Evolutionary conservation across 1,140 invertebrate genomes (phyloP), one percentile per base, ranked within the genome.

Genomic region (Pseudobourletiella spinata): DNA sequence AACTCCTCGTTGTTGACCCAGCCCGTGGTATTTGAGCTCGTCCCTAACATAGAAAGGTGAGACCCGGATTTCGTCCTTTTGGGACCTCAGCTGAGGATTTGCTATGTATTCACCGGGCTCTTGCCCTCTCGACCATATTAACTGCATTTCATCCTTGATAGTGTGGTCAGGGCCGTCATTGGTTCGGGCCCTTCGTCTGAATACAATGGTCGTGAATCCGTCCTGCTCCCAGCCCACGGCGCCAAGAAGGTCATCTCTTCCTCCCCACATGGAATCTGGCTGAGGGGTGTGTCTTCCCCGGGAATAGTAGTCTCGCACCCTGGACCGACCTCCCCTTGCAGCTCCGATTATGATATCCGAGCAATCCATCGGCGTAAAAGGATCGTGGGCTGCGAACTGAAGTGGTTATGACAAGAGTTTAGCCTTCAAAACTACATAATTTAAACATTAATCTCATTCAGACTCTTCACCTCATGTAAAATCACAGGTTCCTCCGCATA

Each of bases 41-140:
- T 95, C 92, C 3, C 78, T 77, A 54, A 84, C 81, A 76, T 95
- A 96, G 76, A 95, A 96, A 68, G 91, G 83, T 4, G 83, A 83
- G 1, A 85, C 78, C 3, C 76, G 76, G 1, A 80, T 78, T 50
- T 78, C 73, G 14, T 82, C 79, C 11, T 79, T 59, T 55, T 79
- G 77, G 8, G 89, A 72, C 1, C 86, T 87, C 32, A 87, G 87
- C 22, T 82, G 79, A 0, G 88, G 87, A 0, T 78, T 71, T 73
- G 91, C 88, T 22, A 84, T 73, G 73, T 89, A 89, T 51, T 82
- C 81, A 16, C 81, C 82, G 0, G 79, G 76, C 73, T 90, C 82
- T 71, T 91, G 92, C 0, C 93, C 93, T 68, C 84, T 83, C 0
- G 94, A 90, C 89, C 91, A 96, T 69, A 96, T 93, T 0, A 97